Evolutionary conservation across 2,888 invertebrate species (phyloP).

Genomic region (Heliconius ethilla): DNA sequence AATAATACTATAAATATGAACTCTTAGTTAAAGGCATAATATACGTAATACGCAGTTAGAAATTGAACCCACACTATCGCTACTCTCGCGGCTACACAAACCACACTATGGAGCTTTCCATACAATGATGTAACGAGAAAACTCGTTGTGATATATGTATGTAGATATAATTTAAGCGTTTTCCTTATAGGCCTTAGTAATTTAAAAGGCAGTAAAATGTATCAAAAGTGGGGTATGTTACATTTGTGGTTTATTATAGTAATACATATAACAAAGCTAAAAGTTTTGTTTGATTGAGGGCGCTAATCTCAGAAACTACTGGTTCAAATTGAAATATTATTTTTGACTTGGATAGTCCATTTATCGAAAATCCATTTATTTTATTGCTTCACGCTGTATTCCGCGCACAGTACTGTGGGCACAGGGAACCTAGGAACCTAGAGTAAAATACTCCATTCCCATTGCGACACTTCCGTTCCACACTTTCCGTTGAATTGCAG

Average conservation of each 20-base stretch:
- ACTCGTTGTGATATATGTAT: not conserved
- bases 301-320: too few species aligned
- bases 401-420: too few species aligned
- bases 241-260: not conserved
- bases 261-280: too few species aligned
- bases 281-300: too few species aligned
- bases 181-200: not conserved
- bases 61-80: constrained; percentile 6
- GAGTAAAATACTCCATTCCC: too few species aligned
- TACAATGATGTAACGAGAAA: constrained; percentile 6
- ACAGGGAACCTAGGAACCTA: too few species aligned
- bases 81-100: constrained; percentile 1
- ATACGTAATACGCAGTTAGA: not conserved
- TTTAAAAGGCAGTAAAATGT: constrained; percentile 1
- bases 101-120: constrained; percentile 1
- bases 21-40: not conserved
- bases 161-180: not conserved
- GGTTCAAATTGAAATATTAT: too few species aligned
- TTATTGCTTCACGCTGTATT: too few species aligned
- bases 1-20: not conserved
- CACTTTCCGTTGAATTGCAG: too few species aligned
- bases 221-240: not conserved
- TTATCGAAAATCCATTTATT: too few species aligned
- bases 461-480: too few species aligned
- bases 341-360: too few species aligned